Evolutionary conservation across 2,888 invertebrate species (phyloP).

Genomic region (Rotaria macrura): DNA sequence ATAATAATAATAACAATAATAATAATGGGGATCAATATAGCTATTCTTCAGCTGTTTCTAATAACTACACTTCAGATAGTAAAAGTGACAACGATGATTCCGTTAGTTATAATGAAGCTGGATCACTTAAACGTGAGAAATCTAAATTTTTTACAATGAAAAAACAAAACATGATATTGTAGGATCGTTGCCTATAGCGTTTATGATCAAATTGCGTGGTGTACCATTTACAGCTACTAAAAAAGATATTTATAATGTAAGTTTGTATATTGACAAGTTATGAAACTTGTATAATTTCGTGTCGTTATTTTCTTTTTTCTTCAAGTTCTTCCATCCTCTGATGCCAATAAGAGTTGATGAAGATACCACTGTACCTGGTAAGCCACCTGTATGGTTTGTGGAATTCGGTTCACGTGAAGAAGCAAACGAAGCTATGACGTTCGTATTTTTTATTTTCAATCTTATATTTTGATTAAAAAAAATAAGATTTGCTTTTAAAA

Average conservation of each 20-base stretch:
- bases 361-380: neutral
- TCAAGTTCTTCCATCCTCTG: neutral
- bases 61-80: neutral
- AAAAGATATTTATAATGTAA: neutral
- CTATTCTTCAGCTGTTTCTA: neutral
- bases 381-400: neutral
- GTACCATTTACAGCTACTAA: neutral
- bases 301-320: neutral
- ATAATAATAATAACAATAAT: neutral
- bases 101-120: neutral
- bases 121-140: neutral
- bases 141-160: neutral
- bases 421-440: slow-evolving; percentile 12
- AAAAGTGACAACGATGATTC: neutral
- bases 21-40: neutral
- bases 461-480: too few relatives aligned
- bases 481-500: too few relatives aligned
- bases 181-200: neutral
- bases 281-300: too few relatives aligned
- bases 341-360: neutral
- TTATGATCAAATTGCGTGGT: slow-evolving; percentile 12
- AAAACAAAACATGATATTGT: neutral
- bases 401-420: slow-evolving; percentile 14
- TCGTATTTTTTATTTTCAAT: neutral
- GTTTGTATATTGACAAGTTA: too few relatives aligned